Conservation (phyloP, 2,797 vertebrate genomes). For the Oryzias sinensis region DNA sequence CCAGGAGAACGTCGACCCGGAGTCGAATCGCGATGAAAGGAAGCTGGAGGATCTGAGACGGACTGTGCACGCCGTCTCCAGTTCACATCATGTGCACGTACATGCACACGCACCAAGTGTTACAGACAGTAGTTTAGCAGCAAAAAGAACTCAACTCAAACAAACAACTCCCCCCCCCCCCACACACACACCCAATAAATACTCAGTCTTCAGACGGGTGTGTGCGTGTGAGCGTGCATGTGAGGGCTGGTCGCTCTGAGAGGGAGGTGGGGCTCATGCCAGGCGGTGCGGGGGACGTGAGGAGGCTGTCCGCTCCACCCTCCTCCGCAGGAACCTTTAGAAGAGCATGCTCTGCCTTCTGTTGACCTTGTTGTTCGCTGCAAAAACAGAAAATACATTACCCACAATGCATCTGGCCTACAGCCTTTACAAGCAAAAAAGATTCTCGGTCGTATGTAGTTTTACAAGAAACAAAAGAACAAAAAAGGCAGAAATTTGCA, state of each 20-base stretch:
- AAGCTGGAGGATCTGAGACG: constrained; percentile 42
- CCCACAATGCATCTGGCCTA: constrained; percentile 22
- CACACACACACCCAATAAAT: constrained; percentile 74
- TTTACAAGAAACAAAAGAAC: too few relatives aligned
- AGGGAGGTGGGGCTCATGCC: constrained; percentile 64
- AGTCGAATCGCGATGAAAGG: constrained; percentile 45
- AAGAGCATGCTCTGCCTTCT: constrained; percentile 98
- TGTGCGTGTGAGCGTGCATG: constrained; percentile 29
- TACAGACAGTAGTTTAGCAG: constrained; percentile 99
- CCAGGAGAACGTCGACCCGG: constrained; percentile 60
- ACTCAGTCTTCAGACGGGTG: constrained; percentile 79
- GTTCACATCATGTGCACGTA: constrained; percentile 82
- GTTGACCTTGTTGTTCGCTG: constrained; percentile 93
- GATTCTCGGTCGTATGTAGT: too few relatives aligned
- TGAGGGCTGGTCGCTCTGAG: constrained; percentile 13
- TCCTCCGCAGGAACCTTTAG: constrained; percentile 40
- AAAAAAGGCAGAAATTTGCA: background rate
- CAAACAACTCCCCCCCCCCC: constrained; percentile 47
- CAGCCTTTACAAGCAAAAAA: too few relatives aligned
- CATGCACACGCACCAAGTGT: constrained; percentile 85
- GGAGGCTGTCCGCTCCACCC: constrained; percentile 2
- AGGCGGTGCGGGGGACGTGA: constrained; percentile 35
- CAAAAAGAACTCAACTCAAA: constrained; percentile 83
- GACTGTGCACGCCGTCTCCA: constrained; percentile 76
- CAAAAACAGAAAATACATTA: constrained; percentile 35